Percentiles rank a stretch among this genome's conserved stretches.
Conservation (phyloP, 2,797 vertebrate genomes). For the Lepus townsendii region DNA sequence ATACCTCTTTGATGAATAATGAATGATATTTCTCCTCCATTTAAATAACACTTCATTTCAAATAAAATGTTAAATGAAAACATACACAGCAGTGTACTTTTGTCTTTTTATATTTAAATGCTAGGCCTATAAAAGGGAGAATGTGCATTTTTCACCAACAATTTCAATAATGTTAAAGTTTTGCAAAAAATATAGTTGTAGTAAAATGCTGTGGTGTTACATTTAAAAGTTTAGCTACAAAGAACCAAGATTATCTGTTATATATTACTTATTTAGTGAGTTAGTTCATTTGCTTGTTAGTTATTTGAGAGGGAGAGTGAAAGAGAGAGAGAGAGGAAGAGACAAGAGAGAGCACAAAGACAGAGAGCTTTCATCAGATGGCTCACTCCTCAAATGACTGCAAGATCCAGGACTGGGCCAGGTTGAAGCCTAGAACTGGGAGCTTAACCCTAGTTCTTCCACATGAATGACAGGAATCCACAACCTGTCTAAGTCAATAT, state of each 20-base stretch:
- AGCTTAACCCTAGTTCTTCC: too few relatives aligned
- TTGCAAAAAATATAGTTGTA: neutral
- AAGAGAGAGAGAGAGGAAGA: too few relatives aligned
- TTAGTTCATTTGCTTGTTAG: too few relatives aligned
- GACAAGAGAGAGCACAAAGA: too few relatives aligned
- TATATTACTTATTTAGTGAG: too few relatives aligned
- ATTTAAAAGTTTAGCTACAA: neutral
- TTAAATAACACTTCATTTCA: slow-evolving; percentile 4
- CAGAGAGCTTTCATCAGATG: too few relatives aligned
- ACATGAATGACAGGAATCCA: too few relatives aligned
- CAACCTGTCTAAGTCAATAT: too few relatives aligned
- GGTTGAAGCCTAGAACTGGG: too few relatives aligned
- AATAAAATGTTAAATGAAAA: neutral
- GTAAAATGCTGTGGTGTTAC: neutral
- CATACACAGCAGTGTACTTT: neutral
- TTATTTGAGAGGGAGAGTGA: too few relatives aligned
- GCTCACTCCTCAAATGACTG: too few relatives aligned
- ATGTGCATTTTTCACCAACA: neutral
- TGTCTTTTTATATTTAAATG: neutral
- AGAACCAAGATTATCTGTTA: neutral
- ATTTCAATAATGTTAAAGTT: neutral
- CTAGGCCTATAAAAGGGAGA: neutral
- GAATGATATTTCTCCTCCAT: neutral
- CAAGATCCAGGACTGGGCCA: too few relatives aligned
- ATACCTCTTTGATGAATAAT: neutral